Base-by-base conservation (phyloP, 2,797 vertebrate species). In the Cyclopterus lumpus region DNA sequence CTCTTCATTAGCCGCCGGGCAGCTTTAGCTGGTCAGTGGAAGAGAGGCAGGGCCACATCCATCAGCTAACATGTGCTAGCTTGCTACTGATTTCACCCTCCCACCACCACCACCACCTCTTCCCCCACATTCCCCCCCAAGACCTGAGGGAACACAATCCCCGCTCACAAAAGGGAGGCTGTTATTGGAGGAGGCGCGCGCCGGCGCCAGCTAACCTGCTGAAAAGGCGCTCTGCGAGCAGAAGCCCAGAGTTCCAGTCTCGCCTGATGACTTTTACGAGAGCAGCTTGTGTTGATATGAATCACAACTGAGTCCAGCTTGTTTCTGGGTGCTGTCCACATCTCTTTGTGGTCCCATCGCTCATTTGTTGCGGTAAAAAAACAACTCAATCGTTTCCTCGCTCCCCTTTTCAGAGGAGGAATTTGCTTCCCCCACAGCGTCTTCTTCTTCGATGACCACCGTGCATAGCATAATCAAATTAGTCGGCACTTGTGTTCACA, bases 1-100 rank as follows among this genome's bases (percentile, higher is more conserved):
- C 84, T 95, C 93, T 93, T 94, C 92, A 94, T 95, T 95, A 95
- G 85, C 85, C 83, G 77, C 68, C 77, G 63, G 89, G 77, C 86
- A 70, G 91, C 87, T 93, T 90, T 86, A 90, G 84, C 83, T 85
- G 88, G 92, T 90, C 91, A 92, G 91, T 86, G 81, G 86, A 88
- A 74, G 78, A 80, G 84, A 84, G 86, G 86, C 89, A 86, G 87
- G 85, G 88, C 84, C 78, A 44, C 77, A 86, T 87, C 88, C 88
- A 86, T 91, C 86, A 88, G 91, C 90, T 92, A 93, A 93, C 88
- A 89, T 91, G 91, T 85, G 90, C 88, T 90, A 83, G 85, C 86
- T 89, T 83, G 84, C 85, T 85, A 89, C 84, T 75, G 82, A 84
- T 85, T 81, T 82, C 85, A 81, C 77, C 73, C 79, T 82, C 72